Evolutionary conservation across 2,113 vertebrate genomes (phyloP), one percentile per base, ranked within the genome.

Genomic region (Oxyruncus cristatus): DNA sequence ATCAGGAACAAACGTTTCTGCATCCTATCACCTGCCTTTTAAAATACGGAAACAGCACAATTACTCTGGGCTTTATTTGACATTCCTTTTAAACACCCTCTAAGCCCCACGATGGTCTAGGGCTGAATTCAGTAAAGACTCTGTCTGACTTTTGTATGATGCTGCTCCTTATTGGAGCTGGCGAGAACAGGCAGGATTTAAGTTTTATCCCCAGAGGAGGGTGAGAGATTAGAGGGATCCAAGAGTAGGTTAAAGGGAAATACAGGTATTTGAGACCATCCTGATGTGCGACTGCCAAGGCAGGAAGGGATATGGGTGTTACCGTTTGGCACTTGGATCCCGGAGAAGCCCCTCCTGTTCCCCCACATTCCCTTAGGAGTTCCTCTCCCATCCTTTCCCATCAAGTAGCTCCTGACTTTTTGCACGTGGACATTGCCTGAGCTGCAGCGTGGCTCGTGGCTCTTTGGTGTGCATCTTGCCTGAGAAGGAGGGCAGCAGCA

Each of bases 271-370:
- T 75, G 76, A 56, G 47, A 65, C 23, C 42, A 58, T 42, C 12
- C 18, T 0, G 4, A 44, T 9, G 56, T 44, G 65, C 0, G 2
- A 27, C 67, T 91, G 91, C 96, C 86, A 75, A 86, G 58, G 85
- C 93, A 96, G 96, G 94, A 97, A 95, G 46, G 49, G 76, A 73
- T 66, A 42, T 93, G 94, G 95, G 92, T 85, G 95, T 96, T 93
- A 30, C 85, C 3, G 0, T 82, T 95, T 96, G 95, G 92, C 93
- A 17, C 59, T 92, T 20, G 16, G 53, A 53, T 27, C 3, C 5
- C 0, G 0, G 83, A 76, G 81, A 70, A 94, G 93, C 85, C 71
- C 92, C 87, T 94, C 93, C 94, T 63, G 67, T 96, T 94, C 71
- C 89, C 74, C 44, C 44, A 7, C 2, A 0, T 94, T 93, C 93